phyloP scores from a whole-genome alignment of 2,797 vertebrate genomes.

The Neosilurus mollespiculum region DNA sequence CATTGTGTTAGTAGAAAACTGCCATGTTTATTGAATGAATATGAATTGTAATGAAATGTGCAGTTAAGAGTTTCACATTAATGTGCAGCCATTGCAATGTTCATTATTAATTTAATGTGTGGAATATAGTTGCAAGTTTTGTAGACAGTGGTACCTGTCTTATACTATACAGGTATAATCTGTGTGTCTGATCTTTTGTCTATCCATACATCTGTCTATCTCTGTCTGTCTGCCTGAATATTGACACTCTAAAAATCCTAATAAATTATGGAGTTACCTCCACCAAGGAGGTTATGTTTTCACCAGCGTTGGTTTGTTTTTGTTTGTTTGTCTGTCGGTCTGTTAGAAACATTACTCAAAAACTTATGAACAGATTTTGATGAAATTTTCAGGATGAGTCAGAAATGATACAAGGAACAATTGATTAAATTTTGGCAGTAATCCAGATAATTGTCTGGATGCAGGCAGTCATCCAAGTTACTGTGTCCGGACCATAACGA shows the following conservation, averaged over 20 bases:
- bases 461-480: too few species aligned
- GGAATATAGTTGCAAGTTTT: neutral
- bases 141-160: neutral
- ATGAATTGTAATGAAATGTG: conserved; percentile 26
- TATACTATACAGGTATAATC: neutral
- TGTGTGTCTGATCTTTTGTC: neutral
- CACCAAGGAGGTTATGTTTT: too few species aligned
- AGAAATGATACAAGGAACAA: too few species aligned
- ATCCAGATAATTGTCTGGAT: too few species aligned
- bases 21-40: conserved; percentile 45
- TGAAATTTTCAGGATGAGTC: too few species aligned
- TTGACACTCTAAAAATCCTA: too few species aligned
- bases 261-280: too few species aligned
- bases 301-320: too few species aligned
- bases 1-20: conserved; percentile 47
- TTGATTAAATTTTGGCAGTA: too few species aligned
- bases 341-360: too few species aligned
- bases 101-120: neutral
- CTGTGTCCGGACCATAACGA: too few species aligned
- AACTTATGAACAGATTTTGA: too few species aligned
- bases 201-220: neutral
- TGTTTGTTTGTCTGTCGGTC: neutral
- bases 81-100: neutral
- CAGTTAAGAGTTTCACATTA: conserved; percentile 8
- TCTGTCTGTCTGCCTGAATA: neutral